Base-by-base conservation (phyloP, 2,888 invertebrate genomes). In the Tortricodes alternella region DNA sequence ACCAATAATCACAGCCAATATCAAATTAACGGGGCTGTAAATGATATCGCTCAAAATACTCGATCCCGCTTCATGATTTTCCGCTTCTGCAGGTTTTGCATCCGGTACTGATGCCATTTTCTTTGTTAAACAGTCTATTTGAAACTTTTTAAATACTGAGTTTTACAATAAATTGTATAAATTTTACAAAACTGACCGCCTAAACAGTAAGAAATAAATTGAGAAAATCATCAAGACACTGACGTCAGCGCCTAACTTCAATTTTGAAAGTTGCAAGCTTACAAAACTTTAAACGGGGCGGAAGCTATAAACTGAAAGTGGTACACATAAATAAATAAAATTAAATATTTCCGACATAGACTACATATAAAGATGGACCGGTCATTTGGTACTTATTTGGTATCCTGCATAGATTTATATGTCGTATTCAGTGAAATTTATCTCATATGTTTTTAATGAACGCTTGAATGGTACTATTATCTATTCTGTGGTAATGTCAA, bases 1-100 rank as follows among this genome's bases (percentile, higher is more conserved):
- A 55, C 92, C 85, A 71, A 95, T 93, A 59, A 95, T 84, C 53
- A 89, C 92, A 59, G 93, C 89, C 62, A 95, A 88, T 61, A 92
- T 82, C 64, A 95, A 79, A 83, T 95, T 95, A 59, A 95, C 71
- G 13, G 95, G 95, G 76, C 92, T 94, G 53, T 87, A 89, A 53
- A 94, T 71, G 51, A 93, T 87, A 74, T 94, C 93, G 63, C 74
- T 70, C 53, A 92, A 60, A 62, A 92, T 80, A 74, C 72, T 83
- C 46, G 78, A 67, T 46, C 79, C 64, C 41, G 76, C 67, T 43
- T 73, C 72, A 35, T 68, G 56, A 56, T 60, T 76, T 43, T 78
- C 79, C 19, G 64, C 60, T 53, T 80, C 81, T 37, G 76, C 62
- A 18, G 72, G 55, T 67, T 84, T 80, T 38, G 72, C 71, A 38